Conservation (phyloP, 2,113 vertebrate genomes). For the Microtus richardsoni region DNA sequence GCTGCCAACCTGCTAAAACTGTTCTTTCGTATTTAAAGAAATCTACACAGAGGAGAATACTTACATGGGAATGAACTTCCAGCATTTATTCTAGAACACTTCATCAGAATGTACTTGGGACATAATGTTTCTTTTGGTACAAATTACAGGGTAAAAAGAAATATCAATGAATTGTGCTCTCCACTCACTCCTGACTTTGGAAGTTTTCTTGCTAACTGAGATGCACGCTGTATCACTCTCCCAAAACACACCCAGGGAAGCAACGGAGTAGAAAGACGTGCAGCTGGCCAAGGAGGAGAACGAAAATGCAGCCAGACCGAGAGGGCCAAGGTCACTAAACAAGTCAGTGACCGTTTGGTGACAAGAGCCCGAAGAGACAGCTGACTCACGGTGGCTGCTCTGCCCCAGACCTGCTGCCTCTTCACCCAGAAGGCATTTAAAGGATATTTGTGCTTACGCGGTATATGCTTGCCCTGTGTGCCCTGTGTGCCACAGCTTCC, state of each 20-base stretch:
- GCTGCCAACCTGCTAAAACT: conserved; percentile 54
- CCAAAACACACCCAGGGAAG: conserved; percentile 30
- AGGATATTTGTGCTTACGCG: conserved; percentile 26
- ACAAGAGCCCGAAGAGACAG: conserved; percentile 54
- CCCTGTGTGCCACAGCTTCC: background rate
- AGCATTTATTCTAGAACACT: conserved; percentile 19
- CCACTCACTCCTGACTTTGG: background rate
- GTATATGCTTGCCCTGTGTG: conserved; percentile 5
- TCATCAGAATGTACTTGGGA: conserved; percentile 51
- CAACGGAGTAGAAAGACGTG: conserved; percentile 56
- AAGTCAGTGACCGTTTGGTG: conserved; percentile 40
- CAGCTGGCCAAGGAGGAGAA: conserved; percentile 49
- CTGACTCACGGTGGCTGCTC: conserved; percentile 55
- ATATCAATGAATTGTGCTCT: background rate
- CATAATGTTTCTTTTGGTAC: conserved; percentile 8
- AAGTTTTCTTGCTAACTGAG: conserved; percentile 23
- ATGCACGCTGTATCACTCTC: conserved; percentile 30
- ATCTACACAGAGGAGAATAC: conserved; percentile 26
- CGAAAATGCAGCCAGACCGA: conserved; percentile 51
- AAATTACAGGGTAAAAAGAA: conserved; percentile 53
- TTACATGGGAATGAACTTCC: conserved; percentile 23
- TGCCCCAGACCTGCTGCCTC: background rate
- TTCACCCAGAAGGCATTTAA: conserved; percentile 42
- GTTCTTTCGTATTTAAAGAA: conserved; percentile 31
- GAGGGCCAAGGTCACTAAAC: conserved; percentile 67